Conservation (phyloP, 2,888 invertebrate genomes). For the Amitus sp. region DNA sequence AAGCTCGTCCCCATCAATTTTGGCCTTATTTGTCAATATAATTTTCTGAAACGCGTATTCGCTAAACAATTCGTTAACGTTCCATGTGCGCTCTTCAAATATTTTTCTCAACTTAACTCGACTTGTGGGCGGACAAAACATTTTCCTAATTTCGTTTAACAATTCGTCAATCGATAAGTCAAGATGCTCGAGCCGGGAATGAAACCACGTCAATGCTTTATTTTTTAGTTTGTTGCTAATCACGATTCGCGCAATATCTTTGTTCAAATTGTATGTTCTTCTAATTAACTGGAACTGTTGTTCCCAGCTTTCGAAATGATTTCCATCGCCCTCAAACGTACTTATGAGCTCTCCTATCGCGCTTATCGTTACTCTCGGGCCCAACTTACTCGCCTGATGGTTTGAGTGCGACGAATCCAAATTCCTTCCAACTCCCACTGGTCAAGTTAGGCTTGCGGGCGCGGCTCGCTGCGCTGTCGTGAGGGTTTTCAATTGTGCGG, state of each 20-base stretch:
- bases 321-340: too few species aligned
- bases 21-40: constrained; percentile 27
- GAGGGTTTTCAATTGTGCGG: too few species aligned
- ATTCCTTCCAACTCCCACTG: too few species aligned
- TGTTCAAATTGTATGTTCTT: too few species aligned
- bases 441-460: too few species aligned
- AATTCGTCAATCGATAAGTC: constrained; percentile 15
- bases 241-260: not conserved
- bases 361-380: too few species aligned
- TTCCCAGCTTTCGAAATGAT: too few species aligned
- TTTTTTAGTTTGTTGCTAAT: constrained; percentile 26
- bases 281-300: too few species aligned
- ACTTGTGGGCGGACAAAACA: constrained; percentile 22
- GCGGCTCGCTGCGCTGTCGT: too few species aligned
- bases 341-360: too few species aligned
- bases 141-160: constrained; percentile 18
- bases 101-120: constrained; percentile 10
- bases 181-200: constrained; percentile 24
- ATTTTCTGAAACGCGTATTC: constrained; percentile 34
- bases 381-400: too few species aligned
- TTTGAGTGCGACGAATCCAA: too few species aligned
- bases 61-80: constrained; percentile 19
- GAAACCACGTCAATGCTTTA: constrained; percentile 30
- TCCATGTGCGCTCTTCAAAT: constrained; percentile 26
- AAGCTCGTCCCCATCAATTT: constrained; percentile 24